Conservation (phyloP, 2,888 invertebrate species). For the Oligia strigilis region DNA sequence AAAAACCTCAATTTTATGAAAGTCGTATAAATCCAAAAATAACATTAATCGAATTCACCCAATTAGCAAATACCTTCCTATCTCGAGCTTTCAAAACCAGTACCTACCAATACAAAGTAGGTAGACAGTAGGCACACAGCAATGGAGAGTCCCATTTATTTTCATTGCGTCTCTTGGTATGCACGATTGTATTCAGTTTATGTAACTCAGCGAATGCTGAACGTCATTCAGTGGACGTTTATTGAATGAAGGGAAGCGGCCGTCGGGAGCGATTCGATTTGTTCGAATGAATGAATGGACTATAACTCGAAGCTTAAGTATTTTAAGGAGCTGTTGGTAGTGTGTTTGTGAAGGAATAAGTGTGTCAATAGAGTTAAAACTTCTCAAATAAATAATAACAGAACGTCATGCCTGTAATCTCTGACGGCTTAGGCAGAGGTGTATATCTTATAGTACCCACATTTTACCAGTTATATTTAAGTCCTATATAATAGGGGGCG, state of each 20-base stretch:
- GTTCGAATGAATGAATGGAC: conserved; percentile 84
- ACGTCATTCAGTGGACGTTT: conserved; percentile 73
- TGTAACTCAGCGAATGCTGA: conserved; percentile 79
- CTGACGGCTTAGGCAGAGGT: background rate
- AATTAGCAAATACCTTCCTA: background rate
- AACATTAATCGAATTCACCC: background rate
- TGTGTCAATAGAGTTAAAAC: conserved; percentile 34
- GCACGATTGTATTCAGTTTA: conserved; percentile 82
- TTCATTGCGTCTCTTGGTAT: conserved; percentile 81
- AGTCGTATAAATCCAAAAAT: background rate
- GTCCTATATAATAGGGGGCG: background rate
- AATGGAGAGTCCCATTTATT: conserved; percentile 83
- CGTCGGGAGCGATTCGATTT: conserved; percentile 77
- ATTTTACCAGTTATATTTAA: background rate
- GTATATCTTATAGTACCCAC: background rate
- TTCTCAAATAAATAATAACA: background rate
- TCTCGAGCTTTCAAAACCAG: conserved; percentile 4
- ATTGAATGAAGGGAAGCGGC: conserved; percentile 82
- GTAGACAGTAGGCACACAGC: conserved; percentile 55
- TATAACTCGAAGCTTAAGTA: conserved; percentile 76
- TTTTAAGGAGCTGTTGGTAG: conserved; percentile 45
- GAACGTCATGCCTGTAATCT: background rate
- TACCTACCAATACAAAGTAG: conserved; percentile 45
- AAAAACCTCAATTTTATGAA: background rate
- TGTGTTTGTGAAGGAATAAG: conserved; percentile 52